Conservation (phyloP, 2,113 vertebrate species). For the Chrysemys picta region DNA sequence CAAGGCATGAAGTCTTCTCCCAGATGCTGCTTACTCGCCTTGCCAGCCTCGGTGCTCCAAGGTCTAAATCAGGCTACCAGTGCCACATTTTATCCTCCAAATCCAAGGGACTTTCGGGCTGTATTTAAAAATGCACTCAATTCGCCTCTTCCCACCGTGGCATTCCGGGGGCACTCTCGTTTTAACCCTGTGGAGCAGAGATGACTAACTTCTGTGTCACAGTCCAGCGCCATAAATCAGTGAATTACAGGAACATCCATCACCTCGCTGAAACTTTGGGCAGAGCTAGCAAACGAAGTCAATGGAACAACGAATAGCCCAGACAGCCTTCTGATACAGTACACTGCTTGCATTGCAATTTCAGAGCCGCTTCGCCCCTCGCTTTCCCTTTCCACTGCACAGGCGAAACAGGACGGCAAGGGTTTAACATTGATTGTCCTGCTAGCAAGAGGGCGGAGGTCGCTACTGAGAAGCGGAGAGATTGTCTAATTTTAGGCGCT, state of each 20-base stretch:
- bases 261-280: not conserved
- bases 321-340: not conserved
- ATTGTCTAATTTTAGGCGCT: not conserved
- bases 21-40: not conserved
- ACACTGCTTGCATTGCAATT: not conserved
- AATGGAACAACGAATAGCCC: not conserved
- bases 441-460: not conserved
- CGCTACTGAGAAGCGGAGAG: not conserved
- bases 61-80: not conserved
- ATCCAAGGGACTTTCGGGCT: not conserved
- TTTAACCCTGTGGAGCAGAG: not conserved
- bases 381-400: too few species aligned
- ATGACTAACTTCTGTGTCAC: not conserved
- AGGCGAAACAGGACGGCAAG: not conserved
- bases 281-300: not conserved
- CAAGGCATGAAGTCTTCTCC: not conserved
- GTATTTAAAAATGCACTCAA: not conserved
- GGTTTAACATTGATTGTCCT: not conserved
- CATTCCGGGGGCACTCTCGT: not conserved
- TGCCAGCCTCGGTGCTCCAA: conserved; percentile 1
- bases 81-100: not conserved
- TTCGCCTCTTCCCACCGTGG: not conserved
- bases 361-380: not conserved
- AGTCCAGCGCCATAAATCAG: not conserved
- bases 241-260: accelerated